Conservation (phyloP, 1,140 invertebrate genomes). For the Dendrolimus punctatus region DNA sequence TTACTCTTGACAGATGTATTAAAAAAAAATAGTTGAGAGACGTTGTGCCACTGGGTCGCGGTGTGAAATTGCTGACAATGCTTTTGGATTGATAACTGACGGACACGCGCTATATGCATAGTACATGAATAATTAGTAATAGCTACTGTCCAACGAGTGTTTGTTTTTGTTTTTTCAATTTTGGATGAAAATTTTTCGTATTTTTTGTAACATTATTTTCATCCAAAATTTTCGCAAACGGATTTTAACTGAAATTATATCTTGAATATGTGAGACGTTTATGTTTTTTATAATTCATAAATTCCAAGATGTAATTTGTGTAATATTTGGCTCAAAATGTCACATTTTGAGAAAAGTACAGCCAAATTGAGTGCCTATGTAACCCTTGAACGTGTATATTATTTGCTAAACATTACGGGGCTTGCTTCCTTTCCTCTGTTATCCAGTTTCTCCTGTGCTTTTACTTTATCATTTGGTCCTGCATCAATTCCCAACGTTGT, state of each 20-base stretch:
- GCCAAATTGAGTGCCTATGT: conserved; percentile 47
- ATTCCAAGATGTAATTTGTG: conserved; percentile 8
- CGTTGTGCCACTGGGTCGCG: conserved; percentile 12
- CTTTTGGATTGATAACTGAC: conserved; percentile 3
- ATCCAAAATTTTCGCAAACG: background rate
- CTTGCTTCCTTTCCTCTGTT: conserved; percentile 37
- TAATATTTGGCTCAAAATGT: too few species aligned
- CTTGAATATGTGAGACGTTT: conserved; percentile 6
- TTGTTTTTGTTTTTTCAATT: background rate
- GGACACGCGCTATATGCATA: too few species aligned
- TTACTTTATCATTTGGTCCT: conserved; percentile 32
- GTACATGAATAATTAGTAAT: too few species aligned
- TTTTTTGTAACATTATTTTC: background rate
- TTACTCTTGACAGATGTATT: too few species aligned
- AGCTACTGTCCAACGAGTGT: too few species aligned
- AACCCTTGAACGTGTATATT: conserved; percentile 11
- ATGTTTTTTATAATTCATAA: background rate
- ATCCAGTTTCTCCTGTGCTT: conserved; percentile 25
- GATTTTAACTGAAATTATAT: background rate
- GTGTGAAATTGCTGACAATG: conserved; percentile 8
- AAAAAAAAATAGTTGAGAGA: conserved; percentile 9
- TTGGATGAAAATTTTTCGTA: conserved; percentile 8
- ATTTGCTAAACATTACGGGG: conserved; percentile 48
- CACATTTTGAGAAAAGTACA: conserved; percentile 37
- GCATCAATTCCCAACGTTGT: conserved; percentile 29